phyloP scores from a whole-genome alignment of 2,797 vertebrate genomes.

The Brotula barbata region DNA sequence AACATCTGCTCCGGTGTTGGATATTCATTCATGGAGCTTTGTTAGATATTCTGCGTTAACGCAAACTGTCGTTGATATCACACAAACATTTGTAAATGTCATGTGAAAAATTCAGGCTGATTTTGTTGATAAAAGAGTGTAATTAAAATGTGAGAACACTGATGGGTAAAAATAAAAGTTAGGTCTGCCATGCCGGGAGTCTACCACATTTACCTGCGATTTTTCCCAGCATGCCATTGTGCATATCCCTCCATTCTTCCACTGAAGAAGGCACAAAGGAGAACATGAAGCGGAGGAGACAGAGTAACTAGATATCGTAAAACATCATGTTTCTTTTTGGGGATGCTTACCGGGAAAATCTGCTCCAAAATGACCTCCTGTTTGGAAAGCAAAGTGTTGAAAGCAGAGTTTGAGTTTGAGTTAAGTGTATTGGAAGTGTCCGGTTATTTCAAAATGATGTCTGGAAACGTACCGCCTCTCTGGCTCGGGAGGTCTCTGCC shows the following conservation, averaged over 20 bases:
- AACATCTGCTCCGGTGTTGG: neutral
- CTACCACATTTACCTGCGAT: constrained; percentile 11
- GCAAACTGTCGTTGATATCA: too few relatives aligned
- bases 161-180: too few relatives aligned
- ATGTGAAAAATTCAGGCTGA: too few relatives aligned
- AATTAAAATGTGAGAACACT: too few relatives aligned
- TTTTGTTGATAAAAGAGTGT: too few relatives aligned
- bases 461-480: constrained; percentile 37
- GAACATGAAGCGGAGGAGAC: neutral
- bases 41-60: too few relatives aligned
- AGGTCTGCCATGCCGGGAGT: neutral
- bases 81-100: too few relatives aligned
- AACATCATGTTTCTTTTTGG: neutral
- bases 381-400: neutral
- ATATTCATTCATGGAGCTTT: too few relatives aligned
- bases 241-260: neutral
- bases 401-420: neutral
- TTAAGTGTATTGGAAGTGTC: neutral
- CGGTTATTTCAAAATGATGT: neutral
- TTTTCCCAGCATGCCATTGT: neutral
- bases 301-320: neutral
- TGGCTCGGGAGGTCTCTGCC: constrained; percentile 24
- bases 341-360: constrained; percentile 18
- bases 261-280: constrained; percentile 2
- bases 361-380: constrained; percentile 16